phyloP scores from a whole-genome alignment of 2,113 vertebrate genomes.

The Caloenas nicobarica region DNA sequence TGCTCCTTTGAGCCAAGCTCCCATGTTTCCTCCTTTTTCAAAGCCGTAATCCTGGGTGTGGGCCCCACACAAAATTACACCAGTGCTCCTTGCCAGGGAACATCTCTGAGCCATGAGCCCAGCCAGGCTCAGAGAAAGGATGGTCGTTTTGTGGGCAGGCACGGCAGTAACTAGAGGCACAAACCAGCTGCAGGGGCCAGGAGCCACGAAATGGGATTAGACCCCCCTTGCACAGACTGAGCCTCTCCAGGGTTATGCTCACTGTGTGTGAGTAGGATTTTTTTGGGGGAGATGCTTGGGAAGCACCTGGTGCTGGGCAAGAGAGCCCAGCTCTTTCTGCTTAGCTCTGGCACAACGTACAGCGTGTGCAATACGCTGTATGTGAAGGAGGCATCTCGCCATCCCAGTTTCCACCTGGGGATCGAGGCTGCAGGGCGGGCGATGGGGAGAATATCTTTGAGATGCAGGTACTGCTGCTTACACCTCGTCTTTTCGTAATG shows the following conservation, averaged over 20 bases:
- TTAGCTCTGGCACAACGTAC: rapidly evolving
- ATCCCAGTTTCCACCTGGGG: rapidly evolving
- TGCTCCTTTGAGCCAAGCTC: conserved; percentile 22
- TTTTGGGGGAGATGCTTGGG: neutral
- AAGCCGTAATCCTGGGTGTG: conserved; percentile 38
- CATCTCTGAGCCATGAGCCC: neutral
- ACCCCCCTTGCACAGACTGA: rapidly evolving
- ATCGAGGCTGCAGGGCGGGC: neutral
- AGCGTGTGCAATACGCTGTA: rapidly evolving
- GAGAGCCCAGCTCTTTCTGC: neutral
- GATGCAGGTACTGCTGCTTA: neutral
- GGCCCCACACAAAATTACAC: neutral
- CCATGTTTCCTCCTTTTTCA: conserved; percentile 3
- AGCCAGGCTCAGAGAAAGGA: neutral
- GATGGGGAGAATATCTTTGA: neutral
- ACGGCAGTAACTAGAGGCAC: rapidly evolving
- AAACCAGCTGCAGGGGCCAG: neutral
- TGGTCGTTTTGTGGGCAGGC: neutral
- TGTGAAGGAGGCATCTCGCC: rapidly evolving
- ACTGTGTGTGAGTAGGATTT: neutral
- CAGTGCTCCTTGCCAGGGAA: neutral
- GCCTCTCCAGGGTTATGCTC: neutral
- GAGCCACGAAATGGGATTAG: neutral
- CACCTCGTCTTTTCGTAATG: rapidly evolving
- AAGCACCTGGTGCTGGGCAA: neutral